phyloP scores from a whole-genome alignment of 2,888 invertebrate genomes.

The Nomada lathburiana region DNA sequence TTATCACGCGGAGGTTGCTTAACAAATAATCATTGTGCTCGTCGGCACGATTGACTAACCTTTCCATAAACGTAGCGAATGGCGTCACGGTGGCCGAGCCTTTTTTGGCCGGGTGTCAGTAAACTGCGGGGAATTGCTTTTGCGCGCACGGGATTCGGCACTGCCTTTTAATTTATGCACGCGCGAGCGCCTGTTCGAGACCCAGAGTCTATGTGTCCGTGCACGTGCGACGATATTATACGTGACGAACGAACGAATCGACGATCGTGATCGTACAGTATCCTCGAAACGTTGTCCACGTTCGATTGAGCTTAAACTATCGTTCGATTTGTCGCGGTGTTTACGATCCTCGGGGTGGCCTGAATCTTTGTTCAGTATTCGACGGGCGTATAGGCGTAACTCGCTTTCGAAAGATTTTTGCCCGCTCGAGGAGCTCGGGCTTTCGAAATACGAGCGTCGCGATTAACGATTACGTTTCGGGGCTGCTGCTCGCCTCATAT shows the following conservation, averaged over 20 bases:
- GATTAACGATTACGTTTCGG: too few relatives aligned
- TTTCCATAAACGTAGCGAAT: constrained; percentile 70
- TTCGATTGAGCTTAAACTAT: background rate
- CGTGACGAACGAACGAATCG: constrained; percentile 41
- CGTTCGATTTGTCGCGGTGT: background rate
- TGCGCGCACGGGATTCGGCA: constrained; percentile 48
- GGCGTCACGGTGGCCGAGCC: constrained; percentile 77
- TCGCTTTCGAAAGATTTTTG: background rate
- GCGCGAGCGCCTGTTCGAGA: constrained; percentile 33
- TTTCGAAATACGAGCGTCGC: background rate
- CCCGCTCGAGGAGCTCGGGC: too few relatives aligned
- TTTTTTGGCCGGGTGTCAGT: constrained; percentile 76
- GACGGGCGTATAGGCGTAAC: background rate
- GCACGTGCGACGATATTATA: constrained; percentile 53
- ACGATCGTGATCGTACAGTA: background rate
- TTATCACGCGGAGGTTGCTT: constrained; percentile 73
- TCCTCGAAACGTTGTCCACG: constrained; percentile 5
- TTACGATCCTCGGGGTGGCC: background rate
- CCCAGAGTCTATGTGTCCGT: constrained; percentile 40
- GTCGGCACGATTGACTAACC: constrained; percentile 74
- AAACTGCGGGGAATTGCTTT: constrained; percentile 61
- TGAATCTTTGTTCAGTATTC: constrained; percentile 3
- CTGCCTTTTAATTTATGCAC: constrained; percentile 61
- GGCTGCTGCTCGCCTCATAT: too few relatives aligned
- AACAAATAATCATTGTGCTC: constrained; percentile 75